These are phyloP conservation scores for Brienomyrus brachyistius DNA, from an alignment of 2,113 vertebrate genomes.

Conservation along the genomic window DNA sequence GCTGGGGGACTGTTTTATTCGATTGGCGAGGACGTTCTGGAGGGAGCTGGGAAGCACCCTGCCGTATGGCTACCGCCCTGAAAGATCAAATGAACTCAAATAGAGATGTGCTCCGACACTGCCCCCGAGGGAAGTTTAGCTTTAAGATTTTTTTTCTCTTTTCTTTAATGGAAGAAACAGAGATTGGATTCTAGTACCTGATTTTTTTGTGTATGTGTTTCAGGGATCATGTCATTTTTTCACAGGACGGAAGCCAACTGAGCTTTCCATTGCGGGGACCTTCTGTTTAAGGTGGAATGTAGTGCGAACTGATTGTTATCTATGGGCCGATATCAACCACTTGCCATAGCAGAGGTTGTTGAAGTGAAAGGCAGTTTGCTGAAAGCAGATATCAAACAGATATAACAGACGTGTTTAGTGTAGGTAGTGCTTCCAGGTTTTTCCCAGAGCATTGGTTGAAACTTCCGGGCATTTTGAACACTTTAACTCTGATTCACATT, in stretches of 20 bases:
- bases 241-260: constrained; percentile 29
- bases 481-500: too few relatives aligned
- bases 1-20: constrained; percentile 24
- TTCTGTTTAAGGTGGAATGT: constrained; percentile 9
- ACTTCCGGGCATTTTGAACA: neutral
- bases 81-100: constrained; percentile 43
- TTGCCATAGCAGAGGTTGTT: neutral
- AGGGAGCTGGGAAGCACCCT: neutral
- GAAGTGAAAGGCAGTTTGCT: neutral
- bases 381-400: neutral
- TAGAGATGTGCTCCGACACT: constrained; percentile 34
- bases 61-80: constrained; percentile 47
- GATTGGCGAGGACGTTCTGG: constrained; percentile 16
- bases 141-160: constrained; percentile 29
- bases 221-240: constrained; percentile 27
- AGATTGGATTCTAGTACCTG: constrained; percentile 31
- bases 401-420: neutral
- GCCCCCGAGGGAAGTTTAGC: constrained; percentile 39
- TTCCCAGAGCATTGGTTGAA: neutral
- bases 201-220: constrained; percentile 40
- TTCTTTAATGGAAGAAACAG: constrained; percentile 49
- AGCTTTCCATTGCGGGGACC: constrained; percentile 22
- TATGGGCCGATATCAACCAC: neutral
- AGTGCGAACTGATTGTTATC: neutral
- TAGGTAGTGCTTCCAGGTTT: neutral